These are phyloP conservation scores for Muschampia plurimacula DNA, from an alignment of 2,888 invertebrate genomes.

Conservation along the genomic window DNA sequence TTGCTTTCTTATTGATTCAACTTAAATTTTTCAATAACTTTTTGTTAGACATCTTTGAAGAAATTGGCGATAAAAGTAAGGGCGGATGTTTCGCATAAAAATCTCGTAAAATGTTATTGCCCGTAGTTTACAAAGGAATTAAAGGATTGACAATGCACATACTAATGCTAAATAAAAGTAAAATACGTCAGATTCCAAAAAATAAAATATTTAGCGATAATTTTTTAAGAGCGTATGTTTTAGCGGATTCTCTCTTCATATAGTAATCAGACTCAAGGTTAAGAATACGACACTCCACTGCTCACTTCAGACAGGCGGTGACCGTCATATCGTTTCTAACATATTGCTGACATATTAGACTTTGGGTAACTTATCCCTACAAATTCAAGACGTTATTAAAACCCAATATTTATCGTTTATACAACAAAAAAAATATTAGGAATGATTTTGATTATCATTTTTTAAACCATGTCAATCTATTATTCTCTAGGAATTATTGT, in stretches of 20 bases:
- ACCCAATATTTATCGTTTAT: constrained; percentile 3
- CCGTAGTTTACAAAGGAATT: neutral
- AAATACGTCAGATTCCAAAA: neutral
- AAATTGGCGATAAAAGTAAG: constrained; percentile 3
- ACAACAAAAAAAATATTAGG: neutral
- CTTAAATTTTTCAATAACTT: neutral
- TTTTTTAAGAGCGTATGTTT: too few relatives aligned
- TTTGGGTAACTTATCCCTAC: constrained; percentile 45
- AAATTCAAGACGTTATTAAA: constrained; percentile 22
- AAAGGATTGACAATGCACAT: neutral
- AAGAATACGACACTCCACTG: constrained; percentile 48
- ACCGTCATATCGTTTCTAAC: constrained; percentile 48
- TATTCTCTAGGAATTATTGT: too few relatives aligned
- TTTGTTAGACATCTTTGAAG: neutral
- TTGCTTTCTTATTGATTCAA: neutral
- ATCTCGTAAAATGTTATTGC: neutral
- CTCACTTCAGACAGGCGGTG: constrained; percentile 51
- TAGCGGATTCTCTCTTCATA: neutral
- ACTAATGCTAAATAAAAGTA: neutral
- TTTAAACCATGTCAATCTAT: too few relatives aligned
- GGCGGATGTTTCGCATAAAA: neutral
- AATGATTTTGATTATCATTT: neutral
- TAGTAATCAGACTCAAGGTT: constrained; percentile 38
- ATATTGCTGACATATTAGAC: constrained; percentile 46
- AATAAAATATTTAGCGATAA: too few relatives aligned